Base-by-base conservation (phyloP, 1,140 invertebrate species). In the Wiebesia pumilae region DNA sequence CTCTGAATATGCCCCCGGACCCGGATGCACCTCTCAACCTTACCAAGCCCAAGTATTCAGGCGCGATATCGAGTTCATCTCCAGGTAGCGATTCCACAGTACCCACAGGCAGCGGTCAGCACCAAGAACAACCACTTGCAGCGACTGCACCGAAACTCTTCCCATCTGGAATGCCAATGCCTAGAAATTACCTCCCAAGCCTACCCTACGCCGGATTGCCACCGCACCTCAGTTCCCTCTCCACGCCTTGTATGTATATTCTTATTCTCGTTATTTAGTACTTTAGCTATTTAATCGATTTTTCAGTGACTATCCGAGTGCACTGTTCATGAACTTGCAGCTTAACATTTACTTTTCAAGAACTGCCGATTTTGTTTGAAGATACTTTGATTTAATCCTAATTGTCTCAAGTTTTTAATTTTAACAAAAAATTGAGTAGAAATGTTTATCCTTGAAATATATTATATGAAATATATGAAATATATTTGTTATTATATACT, bases 1-100 rank as follows among this genome's bases (percentile, higher is more conserved):
- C 90, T 27, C 90, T 91, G 75, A 88, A 91, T 77, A 91, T 92
- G 14, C 93, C 94, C 38, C 93, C 94, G 24, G 96, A 97, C 89
- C 95, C 96, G 10, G 97, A 98, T 90, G 96, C 97, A 0, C 98
- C 98, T 0, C 94, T 98, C 0, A 98, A 98, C 93, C 95, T 98
- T 12, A 97, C 96, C 88, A 98, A 98, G 93, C 97, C 97, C 43
- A 97, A 98, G 90, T 95, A 94, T 27, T 94, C 93, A 0, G 90
- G 91, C 4, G 89, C 90, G 19, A 90, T 91, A 21, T 90, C 92
- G 24, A 90, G 91, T 12, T 93, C 92, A 4, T 93, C 92, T n/a
- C 77, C 82, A 1, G 91, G 91, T 19, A 93, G 94, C 19, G 94
- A 94, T 33, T 91, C 93, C 85, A 94, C 93, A 85, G 93, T 94